phyloP scores from a whole-genome alignment of 2,888 invertebrate species.

The Rutpela maculata region DNA sequence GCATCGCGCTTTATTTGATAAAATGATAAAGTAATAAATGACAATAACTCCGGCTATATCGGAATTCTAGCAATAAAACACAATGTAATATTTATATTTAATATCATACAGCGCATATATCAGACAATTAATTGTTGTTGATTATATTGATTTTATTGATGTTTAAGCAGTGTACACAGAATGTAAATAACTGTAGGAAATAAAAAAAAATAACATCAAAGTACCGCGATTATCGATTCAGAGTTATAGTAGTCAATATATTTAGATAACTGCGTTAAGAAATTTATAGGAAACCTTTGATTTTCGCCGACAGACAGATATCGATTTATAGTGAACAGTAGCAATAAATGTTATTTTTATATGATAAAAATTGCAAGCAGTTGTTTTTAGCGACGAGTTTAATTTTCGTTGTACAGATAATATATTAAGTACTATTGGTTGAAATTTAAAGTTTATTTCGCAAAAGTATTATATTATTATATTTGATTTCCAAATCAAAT shows the following conservation, averaged over 20 bases:
- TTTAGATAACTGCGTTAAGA: constrained; percentile 60
- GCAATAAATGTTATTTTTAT: constrained; percentile 55
- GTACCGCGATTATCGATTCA: constrained; percentile 56
- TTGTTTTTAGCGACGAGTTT: neutral
- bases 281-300: constrained; percentile 56
- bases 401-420: neutral
- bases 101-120: constrained; percentile 41
- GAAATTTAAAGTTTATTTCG: no score
- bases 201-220: constrained; percentile 39
- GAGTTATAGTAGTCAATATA: constrained; percentile 62
- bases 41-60: constrained; percentile 39
- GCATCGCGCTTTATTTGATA: constrained; percentile 31
- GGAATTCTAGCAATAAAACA: constrained; percentile 41
- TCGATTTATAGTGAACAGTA: constrained; percentile 57
- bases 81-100: constrained; percentile 43
- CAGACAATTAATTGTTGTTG: constrained; percentile 46
- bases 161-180: constrained; percentile 41
- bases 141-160: constrained; percentile 48
- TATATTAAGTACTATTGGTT: no score
- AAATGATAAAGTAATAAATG: constrained; percentile 42
- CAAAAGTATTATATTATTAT: no score
- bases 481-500: no score
- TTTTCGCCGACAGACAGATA: constrained; percentile 48
- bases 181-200: constrained; percentile 46
- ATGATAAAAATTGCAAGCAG: constrained; percentile 34